These are phyloP conservation scores for Cephalopterus ornatus DNA, from an alignment of 2,113 vertebrate species.

Conservation along the genomic window DNA sequence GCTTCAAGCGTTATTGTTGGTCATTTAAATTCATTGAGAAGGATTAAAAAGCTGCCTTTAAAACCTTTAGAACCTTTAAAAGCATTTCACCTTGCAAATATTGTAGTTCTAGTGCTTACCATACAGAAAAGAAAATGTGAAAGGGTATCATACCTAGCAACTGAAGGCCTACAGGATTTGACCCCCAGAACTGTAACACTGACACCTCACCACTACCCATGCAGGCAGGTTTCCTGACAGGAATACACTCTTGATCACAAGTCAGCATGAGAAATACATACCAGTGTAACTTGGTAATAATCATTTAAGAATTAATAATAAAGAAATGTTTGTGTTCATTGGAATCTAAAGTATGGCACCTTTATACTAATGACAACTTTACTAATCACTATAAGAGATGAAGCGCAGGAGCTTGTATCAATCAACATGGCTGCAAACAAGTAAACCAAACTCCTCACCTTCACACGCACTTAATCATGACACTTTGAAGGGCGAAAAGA, in stretches of 20 bases:
- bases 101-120: background rate
- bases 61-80: no score
- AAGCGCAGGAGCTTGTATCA: background rate
- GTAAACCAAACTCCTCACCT: background rate
- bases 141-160: background rate
- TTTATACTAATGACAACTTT: background rate
- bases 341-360: background rate
- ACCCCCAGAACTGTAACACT: background rate
- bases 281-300: background rate
- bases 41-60: background rate
- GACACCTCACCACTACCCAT: background rate
- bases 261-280: background rate
- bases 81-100: background rate
- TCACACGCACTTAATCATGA: background rate
- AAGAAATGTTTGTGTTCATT: background rate
- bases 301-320: background rate
- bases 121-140: background rate
- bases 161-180: background rate
- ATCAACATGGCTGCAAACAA: background rate
- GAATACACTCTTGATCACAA: background rate
- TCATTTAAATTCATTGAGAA: background rate
- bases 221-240: background rate
- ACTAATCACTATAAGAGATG: background rate
- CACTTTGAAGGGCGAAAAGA: background rate
- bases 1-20: background rate